Evolutionary conservation across 2,113 vertebrate genomes (phyloP), one percentile per base, ranked within the genome.

Genomic region (Crotalus horridus): DNA sequence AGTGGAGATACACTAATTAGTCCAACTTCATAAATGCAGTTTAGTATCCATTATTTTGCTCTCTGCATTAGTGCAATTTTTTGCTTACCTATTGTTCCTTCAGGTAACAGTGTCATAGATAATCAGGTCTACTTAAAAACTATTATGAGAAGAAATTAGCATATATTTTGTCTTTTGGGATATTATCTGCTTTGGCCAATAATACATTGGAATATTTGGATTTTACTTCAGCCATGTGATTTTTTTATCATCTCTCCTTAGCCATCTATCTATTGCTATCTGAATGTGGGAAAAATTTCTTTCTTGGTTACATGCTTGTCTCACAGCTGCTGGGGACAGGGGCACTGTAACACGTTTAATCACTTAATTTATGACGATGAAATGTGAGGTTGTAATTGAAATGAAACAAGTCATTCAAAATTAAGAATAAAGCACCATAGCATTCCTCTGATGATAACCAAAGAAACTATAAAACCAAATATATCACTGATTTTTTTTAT

Each of bases 351-450:
- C 4, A 53, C 0, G 0, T 92, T 43, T 92, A 2, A 2, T 29
- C 91, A n/a, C 89, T 92, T 24, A 90, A 54, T 12, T 89, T 23
- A 92, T 92, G 74, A 4, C 89, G 93, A 92, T 94, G 90, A 89
- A 61, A 23, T 26, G 48, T 93, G 29, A n/a, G 91, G 51, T 0
- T 20, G 11, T n/a, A 4, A 85, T 58, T 24, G 6, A 81, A 94
- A 4, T 43, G 4, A 17, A 23, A 61, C 88, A 93, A 93, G 54
- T 89, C 64, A 87, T 29, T 23, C 53, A 95, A 90, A 95, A 69
- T 85, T 24, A 93, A 64, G 54, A 93, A 20, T 20, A 23, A 94
- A 86, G 21, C 61, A 64, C 11, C 21, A 91, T 46, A 39, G 24
- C 6, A 87, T 93, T 94, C 87, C 92, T 24, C 74, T 64, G 59